Evolutionary conservation across 64 coral and sea anemone species (phyloP).

Genomic region (Porites lutea): DNA sequence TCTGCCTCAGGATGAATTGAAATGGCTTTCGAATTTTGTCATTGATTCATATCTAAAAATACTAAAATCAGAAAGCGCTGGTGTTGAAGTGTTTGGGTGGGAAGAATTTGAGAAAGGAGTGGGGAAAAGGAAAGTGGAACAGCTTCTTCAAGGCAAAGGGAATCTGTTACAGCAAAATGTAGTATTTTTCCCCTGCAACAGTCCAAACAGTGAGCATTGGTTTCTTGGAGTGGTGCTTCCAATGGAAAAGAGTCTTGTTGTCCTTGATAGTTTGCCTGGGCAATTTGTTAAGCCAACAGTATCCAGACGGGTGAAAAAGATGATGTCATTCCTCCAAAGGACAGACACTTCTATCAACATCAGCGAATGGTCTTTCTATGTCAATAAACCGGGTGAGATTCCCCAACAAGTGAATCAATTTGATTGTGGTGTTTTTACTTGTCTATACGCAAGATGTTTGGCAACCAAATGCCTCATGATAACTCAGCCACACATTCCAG

Average conservation of each 20-base stretch:
- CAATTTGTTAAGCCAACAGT: slow-evolving; percentile 19
- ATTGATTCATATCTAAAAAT: too few relatives aligned
- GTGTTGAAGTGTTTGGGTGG: too few relatives aligned
- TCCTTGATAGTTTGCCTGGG: slow-evolving; percentile 10
- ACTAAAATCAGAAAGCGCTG: too few relatives aligned
- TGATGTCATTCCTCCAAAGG: slow-evolving; percentile 17
- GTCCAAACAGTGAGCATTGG: background rate
- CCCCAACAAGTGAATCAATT: slow-evolving; percentile 45
- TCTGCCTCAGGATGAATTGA: background rate
- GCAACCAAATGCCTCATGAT: slow-evolving; percentile 49
- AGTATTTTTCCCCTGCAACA: background rate
- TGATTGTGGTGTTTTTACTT: slow-evolving; percentile 67
- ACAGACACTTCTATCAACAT: slow-evolving; percentile 23
- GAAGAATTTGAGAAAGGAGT: too few relatives aligned
- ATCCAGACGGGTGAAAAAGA: background rate
- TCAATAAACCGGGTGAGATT: slow-evolving; percentile 50
- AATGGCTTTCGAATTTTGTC: slow-evolving; percentile 2
- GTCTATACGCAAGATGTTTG: slow-evolving; percentile 59
- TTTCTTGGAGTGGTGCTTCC: slow-evolving; percentile 15
- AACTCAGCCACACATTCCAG: slow-evolving; percentile 26
- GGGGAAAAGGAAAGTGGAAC: too few relatives aligned
- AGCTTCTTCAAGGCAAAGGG: too few relatives aligned
- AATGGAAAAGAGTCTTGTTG: background rate
- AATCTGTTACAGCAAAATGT: too few relatives aligned
- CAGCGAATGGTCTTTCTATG: slow-evolving; percentile 48